Conservation (phyloP, 2,888 invertebrate genomes). For the Mechanitis mazaeus region DNA sequence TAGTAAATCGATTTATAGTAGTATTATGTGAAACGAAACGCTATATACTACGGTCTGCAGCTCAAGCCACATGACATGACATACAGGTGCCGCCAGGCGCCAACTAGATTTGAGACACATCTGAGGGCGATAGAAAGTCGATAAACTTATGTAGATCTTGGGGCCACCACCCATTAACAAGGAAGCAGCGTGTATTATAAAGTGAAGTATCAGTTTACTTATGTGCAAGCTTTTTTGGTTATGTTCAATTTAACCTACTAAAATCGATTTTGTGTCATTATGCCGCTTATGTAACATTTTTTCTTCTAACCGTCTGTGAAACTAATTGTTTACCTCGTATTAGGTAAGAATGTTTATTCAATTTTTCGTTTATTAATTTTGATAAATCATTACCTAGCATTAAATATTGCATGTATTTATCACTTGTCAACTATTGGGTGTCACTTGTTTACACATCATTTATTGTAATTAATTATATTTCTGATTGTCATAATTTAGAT, state of each 20-base stretch:
- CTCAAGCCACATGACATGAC: conserved; percentile 29
- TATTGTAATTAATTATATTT: too few species aligned
- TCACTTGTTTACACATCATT: too few species aligned
- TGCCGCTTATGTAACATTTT: conserved; percentile 71
- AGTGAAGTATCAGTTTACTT: conserved; percentile 65
- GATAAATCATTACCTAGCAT: conserved; percentile 7
- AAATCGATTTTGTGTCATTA: conserved; percentile 60
- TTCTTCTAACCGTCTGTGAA: conserved; percentile 51
- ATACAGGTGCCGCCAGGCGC: conserved; percentile 25
- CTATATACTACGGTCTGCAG: not conserved
- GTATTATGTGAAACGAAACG: conserved; percentile 24
- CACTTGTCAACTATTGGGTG: too few species aligned
- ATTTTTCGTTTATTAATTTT: conserved; percentile 24
- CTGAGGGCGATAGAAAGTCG: conserved; percentile 27
- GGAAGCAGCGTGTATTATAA: conserved; percentile 55
- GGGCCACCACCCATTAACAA: conserved; percentile 50
- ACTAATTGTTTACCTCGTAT: conserved; percentile 57
- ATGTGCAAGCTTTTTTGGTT: conserved; percentile 43
- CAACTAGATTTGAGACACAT: conserved; percentile 33
- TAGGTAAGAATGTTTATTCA: conserved; percentile 56
- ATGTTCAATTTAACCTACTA: conserved; percentile 59
- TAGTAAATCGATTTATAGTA: not conserved
- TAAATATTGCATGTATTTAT: not conserved
- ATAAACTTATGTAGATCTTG: conserved; percentile 67
- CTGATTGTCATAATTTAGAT: too few species aligned